phyloP scores from a whole-genome alignment of 2,888 invertebrate genomes.

The Drosophila rubida region DNA sequence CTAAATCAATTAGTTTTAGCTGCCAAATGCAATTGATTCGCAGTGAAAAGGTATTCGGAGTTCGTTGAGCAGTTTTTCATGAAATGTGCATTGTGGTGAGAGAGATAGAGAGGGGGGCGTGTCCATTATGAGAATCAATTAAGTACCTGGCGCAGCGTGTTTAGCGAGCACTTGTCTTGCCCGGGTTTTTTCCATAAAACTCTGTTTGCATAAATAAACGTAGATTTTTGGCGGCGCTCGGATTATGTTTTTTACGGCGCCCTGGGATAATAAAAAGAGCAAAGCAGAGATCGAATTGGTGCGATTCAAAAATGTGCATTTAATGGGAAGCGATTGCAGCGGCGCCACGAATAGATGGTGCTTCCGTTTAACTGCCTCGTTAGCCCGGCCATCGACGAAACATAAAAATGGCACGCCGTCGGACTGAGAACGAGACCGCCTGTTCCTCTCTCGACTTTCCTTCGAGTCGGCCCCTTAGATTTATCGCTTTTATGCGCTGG shows the following conservation, averaged over 20 bases:
- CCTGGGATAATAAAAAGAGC: not conserved
- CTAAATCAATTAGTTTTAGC: too few relatives aligned
- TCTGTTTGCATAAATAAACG: constrained; percentile 39
- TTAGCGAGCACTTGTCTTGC: constrained; percentile 27
- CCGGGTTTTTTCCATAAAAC: constrained; percentile 27
- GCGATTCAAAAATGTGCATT: constrained; percentile 65
- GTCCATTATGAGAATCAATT: constrained; percentile 51
- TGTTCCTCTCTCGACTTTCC: not conserved
- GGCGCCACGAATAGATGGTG: constrained; percentile 53
- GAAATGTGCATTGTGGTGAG: too few relatives aligned
- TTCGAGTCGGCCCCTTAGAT: constrained; percentile 46
- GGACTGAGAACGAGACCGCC: constrained; percentile 58
- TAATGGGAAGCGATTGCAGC: constrained; percentile 63
- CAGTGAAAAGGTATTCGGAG: not conserved
- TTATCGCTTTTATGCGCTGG: constrained; percentile 77
- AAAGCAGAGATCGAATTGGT: constrained; percentile 16
- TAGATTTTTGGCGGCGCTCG: constrained; percentile 30
- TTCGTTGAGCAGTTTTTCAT: not conserved
- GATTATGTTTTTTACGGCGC: constrained; percentile 6
- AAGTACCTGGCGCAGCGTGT: constrained; percentile 30
- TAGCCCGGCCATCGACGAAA: constrained; percentile 56
- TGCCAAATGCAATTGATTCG: too few relatives aligned
- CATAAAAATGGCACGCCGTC: constrained; percentile 56
- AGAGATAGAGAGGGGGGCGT: too few relatives aligned
- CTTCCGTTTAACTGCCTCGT: constrained; percentile 72